phyloP scores from a whole-genome alignment of 2,113 vertebrate genomes.

The Microtus richardsoni region DNA sequence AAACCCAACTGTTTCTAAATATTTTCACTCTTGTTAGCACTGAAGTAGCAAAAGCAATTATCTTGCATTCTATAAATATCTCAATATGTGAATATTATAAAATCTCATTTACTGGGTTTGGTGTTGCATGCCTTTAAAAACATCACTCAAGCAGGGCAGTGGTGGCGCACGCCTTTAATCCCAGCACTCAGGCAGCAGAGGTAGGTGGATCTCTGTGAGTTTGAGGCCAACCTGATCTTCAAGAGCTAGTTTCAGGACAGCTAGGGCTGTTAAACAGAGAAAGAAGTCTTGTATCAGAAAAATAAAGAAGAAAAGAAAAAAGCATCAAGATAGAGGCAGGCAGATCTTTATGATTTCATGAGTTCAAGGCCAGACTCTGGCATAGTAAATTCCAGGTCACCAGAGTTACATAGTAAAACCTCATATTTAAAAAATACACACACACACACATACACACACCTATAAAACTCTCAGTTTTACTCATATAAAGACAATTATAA shows the following conservation, averaged over 20 bases:
- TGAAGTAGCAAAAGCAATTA: conserved; percentile 44
- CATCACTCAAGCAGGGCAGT: too few relatives aligned
- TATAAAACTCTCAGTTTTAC: not conserved
- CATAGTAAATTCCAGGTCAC: not conserved
- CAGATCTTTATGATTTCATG: not conserved
- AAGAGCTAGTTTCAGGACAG: too few relatives aligned
- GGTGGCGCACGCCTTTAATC: too few relatives aligned
- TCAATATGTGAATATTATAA: not conserved
- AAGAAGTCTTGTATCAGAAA: too few relatives aligned
- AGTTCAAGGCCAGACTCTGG: not conserved
- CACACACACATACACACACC: not conserved
- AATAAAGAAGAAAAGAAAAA: too few relatives aligned
- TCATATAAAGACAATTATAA: conserved; percentile 24
- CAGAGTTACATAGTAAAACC: not conserved
- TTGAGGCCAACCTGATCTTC: too few relatives aligned
- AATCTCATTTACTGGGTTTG: not conserved
- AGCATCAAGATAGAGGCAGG: not conserved
- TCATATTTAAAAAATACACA: not conserved
- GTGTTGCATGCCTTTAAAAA: not conserved
- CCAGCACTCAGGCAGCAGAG: too few relatives aligned
- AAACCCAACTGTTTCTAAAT: not conserved
- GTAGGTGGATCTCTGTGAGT: too few relatives aligned
- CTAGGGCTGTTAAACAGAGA: too few relatives aligned
- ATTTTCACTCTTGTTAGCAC: not conserved
- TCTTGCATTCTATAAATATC: not conserved